phyloP scores from a whole-genome alignment of 2,888 invertebrate species.

The Seira sanloemensis region DNA sequence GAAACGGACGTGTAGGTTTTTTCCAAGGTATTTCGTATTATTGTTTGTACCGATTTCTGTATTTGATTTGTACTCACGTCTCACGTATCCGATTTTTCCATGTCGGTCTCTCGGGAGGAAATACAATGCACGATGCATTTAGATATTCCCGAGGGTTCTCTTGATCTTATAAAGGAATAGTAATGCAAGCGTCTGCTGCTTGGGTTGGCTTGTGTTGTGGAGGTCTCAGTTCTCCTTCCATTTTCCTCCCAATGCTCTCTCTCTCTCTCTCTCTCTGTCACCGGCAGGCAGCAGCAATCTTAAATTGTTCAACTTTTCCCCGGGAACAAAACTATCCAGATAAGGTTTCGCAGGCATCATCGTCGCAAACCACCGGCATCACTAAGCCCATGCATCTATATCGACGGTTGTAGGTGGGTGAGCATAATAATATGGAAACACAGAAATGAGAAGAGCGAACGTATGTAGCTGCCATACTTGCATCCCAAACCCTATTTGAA shows the following conservation, averaged over 20 bases:
- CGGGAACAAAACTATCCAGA: constrained; percentile 7
- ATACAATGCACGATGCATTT: constrained; percentile 55
- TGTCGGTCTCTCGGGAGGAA: constrained; percentile 47
- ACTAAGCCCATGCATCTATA: constrained; percentile 6
- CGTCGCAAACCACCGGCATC: background rate
- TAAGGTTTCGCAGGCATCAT: background rate
- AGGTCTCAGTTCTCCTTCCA: background rate
- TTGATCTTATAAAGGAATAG: constrained; percentile 20
- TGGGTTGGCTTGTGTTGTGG: background rate
- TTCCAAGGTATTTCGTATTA: constrained; percentile 19
- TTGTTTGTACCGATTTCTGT: constrained; percentile 34
- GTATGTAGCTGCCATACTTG: no score
- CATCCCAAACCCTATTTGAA: no score
- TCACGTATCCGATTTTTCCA: constrained; percentile 47
- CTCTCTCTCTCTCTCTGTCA: constrained; percentile 29
- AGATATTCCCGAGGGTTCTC: constrained; percentile 50
- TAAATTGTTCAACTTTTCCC: constrained; percentile 12
- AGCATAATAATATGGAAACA: constrained; percentile 35
- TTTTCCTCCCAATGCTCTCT: constrained; percentile 13
- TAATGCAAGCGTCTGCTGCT: background rate
- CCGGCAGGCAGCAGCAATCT: constrained; percentile 46
- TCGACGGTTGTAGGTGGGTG: background rate
- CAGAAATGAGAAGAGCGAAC: no score
- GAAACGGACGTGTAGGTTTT: background rate
- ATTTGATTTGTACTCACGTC: constrained; percentile 57